Conservation (phyloP, 2,113 vertebrate species). For the Ictalurus punctatus region DNA sequence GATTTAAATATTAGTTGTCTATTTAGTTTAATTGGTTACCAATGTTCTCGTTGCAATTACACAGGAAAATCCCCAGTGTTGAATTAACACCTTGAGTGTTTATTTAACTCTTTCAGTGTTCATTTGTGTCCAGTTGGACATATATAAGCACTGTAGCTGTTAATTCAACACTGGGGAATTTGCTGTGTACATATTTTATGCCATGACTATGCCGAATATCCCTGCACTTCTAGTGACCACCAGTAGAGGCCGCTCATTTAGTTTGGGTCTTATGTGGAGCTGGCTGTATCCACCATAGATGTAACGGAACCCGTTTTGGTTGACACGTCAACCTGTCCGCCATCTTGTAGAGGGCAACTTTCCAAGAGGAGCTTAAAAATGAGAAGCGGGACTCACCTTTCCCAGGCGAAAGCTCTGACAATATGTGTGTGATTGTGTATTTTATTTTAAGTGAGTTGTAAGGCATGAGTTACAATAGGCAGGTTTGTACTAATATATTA, state of each 20-base stretch:
- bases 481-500: not conserved
- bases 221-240: not conserved
- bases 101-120: no score
- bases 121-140: no score
- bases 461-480: not conserved
- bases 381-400: not conserved
- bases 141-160: no score
- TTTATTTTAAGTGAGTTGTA: not conserved
- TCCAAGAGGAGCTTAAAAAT: not conserved
- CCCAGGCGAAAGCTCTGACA: not conserved
- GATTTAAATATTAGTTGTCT: not conserved
- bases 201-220: not conserved
- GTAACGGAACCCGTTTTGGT: not conserved
- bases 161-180: no score
- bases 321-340: not conserved
- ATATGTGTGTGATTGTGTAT: not conserved
- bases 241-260: not conserved
- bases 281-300: not conserved
- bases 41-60: not conserved
- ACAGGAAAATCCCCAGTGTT: no score
- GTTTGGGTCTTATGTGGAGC: not conserved
- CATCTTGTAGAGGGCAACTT: not conserved
- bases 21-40: not conserved
- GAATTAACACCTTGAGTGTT: no score
- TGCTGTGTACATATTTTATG: not conserved